Conservation (phyloP, 1,140 invertebrate genomes). For the Yoshiicerus persimilis region DNA sequence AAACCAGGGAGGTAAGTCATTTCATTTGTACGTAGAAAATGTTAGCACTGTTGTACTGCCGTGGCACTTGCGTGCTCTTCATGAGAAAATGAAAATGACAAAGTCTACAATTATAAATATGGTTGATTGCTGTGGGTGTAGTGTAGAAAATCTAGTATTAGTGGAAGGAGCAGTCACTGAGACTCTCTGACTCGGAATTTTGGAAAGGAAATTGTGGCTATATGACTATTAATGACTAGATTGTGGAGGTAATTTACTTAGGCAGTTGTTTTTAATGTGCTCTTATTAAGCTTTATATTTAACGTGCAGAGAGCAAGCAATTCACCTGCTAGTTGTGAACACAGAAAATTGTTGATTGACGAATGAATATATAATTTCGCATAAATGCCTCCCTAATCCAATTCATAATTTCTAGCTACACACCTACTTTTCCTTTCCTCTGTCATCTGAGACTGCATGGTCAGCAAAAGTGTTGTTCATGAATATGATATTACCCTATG, state of each 20-base stretch:
- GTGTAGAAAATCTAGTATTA: not conserved
- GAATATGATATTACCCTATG: not conserved
- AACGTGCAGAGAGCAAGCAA: not conserved
- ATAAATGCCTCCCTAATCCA: slow-evolving; percentile 15
- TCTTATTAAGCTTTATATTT: not conserved
- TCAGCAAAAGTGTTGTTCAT: not conserved
- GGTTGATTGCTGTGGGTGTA: slow-evolving; percentile 15
- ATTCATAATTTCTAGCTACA: slow-evolving; percentile 18
- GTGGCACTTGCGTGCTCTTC: slow-evolving; percentile 4
- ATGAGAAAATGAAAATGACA: slow-evolving; percentile 23
- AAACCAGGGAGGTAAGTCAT: not conserved
- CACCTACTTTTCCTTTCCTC: not conserved
- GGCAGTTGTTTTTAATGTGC: not conserved
- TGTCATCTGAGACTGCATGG: not conserved
- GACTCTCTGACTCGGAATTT: not conserved
- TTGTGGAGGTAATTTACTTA: not conserved
- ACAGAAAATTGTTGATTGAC: not conserved
- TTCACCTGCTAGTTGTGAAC: not conserved
- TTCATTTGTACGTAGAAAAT: not conserved
- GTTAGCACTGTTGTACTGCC: not conserved
- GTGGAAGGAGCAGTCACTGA: not conserved
- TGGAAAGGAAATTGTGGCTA: not conserved
- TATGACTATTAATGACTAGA: not conserved
- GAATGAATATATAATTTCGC: slow-evolving; percentile 18
- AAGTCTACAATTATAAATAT: slow-evolving; percentile 19